Conservation (phyloP, 2,113 vertebrate genomes). For the Heloderma charlesbogerti region DNA sequence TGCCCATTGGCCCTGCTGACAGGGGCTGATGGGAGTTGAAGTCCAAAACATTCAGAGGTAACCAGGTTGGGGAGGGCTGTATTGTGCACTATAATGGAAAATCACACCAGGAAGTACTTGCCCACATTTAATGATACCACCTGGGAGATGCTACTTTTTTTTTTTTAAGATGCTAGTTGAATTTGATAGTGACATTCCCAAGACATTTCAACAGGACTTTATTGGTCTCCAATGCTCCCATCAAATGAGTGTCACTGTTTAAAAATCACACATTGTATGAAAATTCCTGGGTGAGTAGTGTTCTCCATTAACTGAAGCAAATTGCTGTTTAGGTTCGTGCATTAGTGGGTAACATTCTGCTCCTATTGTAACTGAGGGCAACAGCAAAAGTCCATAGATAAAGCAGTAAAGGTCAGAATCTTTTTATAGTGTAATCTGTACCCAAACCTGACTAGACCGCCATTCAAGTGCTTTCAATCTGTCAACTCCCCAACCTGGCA, state of each 20-base stretch:
- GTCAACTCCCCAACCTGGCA: neutral
- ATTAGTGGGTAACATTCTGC: neutral
- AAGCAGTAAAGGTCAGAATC: neutral
- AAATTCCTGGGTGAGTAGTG: neutral
- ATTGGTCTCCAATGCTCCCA: neutral
- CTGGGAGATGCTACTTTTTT: neutral
- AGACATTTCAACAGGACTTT: conserved; percentile 17
- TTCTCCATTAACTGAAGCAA: neutral
- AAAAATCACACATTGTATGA: neutral
- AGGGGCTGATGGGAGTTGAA: too few species aligned
- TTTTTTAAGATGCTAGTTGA: neutral
- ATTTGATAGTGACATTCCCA: rapidly evolving
- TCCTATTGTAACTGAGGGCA: rapidly evolving
- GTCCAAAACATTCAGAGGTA: too few species aligned
- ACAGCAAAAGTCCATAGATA: neutral
- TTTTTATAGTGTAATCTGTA: neutral
- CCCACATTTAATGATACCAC: neutral
- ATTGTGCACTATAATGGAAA: neutral
- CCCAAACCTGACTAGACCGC: neutral
- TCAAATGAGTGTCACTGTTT: neutral
- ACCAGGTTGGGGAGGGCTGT: too few species aligned
- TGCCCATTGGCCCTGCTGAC: too few species aligned
- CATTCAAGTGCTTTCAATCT: neutral
- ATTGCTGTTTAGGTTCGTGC: neutral
- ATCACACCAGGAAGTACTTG: neutral